Evolutionary conservation across 2,888 invertebrate genomes (phyloP), one percentile per base, ranked within the genome.

Genomic region (Tipula confusa): DNA sequence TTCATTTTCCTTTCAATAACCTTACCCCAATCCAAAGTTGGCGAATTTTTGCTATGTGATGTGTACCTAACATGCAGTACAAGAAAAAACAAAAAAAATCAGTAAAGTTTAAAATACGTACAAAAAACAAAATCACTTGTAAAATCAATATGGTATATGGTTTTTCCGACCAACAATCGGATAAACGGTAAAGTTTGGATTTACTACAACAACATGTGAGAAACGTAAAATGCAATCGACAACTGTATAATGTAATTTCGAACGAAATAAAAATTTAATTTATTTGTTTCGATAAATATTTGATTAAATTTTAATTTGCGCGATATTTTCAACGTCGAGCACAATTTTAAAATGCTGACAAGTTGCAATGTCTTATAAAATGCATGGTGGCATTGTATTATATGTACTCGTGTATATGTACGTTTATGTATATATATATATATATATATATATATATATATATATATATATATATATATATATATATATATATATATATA

Each of bases 361-460:
- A 64, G 64, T 64, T 64, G 64, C 64, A 64, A 64, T 64, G 64
- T 64, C 64, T 64, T 64, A n/a, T n/a, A 64, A 64, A 64, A 18
- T 64, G 64, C 64, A 64, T 64, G 64, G n/a, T n/a, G n/a, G 6
- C 64, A 24, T 24, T 64, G 64, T 43, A 43, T 43, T 43, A 43
- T 43, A 43, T 43, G n/a, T n/a, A n/a, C n/a, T n/a, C n/a, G n/a
- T n/a, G n/a, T n/a, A n/a, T n/a, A n/a, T n/a, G n/a, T n/a, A n/a
- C n/a, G n/a, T n/a, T n/a, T n/a, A n/a, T n/a, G n/a, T n/a, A n/a
- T n/a, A n/a, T n/a, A n/a, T n/a, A n/a, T n/a, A n/a, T n/a, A n/a
- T n/a, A n/a, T n/a, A n/a, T n/a, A n/a, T n/a, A n/a, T n/a, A n/a
- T n/a, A n/a, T n/a, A n/a, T n/a, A n/a, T n/a, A n/a, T n/a, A n/a